A percentile compares a stretch with the other conserved stretches of the same genome.
Evolutionary conservation across 2,797 vertebrate species (phyloP).

Genomic region (Ptychadena robeensis): DNA sequence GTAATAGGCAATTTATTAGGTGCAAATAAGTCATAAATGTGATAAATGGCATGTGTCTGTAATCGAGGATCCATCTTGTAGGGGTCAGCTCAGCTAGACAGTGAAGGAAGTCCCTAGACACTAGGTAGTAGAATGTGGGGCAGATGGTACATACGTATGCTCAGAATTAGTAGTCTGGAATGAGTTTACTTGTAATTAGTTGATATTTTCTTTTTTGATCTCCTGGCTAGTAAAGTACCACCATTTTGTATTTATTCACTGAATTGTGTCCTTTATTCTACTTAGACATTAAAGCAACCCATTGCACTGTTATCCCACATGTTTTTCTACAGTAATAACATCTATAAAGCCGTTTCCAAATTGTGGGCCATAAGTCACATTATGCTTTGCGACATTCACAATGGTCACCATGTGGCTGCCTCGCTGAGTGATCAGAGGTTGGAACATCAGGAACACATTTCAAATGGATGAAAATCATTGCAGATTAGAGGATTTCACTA

Average conservation of each 20-base stretch:
- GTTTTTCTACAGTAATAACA: slow-evolving; percentile 64
- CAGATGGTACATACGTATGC: slow-evolving; percentile 4
- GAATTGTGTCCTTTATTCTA: slow-evolving; percentile 10
- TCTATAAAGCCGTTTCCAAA: slow-evolving; percentile 62
- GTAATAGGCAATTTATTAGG: slow-evolving; percentile 52
- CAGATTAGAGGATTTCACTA: not conserved
- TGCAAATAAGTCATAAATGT: slow-evolving; percentile 53
- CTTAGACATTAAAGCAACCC: slow-evolving; percentile 11
- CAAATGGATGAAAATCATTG: slow-evolving; percentile 48
- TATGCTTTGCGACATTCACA: slow-evolving; percentile 12
- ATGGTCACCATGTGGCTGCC: slow-evolving; percentile 64
- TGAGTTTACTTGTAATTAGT: slow-evolving; percentile 25
- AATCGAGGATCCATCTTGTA: slow-evolving; percentile 38
- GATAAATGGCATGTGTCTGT: slow-evolving; percentile 34
- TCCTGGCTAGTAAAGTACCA: slow-evolving; percentile 2
- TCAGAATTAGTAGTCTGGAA: slow-evolving; percentile 18
- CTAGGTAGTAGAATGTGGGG: slow-evolving; percentile 1
- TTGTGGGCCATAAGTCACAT: slow-evolving; percentile 61
- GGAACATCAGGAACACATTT: slow-evolving; percentile 62
- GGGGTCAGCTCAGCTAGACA: slow-evolving; percentile 22
- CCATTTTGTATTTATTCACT: slow-evolving; percentile 42
- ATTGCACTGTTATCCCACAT: slow-evolving; percentile 65
- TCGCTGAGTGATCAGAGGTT: slow-evolving; percentile 53
- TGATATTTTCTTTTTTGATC: slow-evolving; percentile 50
- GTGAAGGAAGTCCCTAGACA: slow-evolving; percentile 2